Conservation (phyloP, 1,140 invertebrate genomes). For the Saxidomus purpurata region DNA sequence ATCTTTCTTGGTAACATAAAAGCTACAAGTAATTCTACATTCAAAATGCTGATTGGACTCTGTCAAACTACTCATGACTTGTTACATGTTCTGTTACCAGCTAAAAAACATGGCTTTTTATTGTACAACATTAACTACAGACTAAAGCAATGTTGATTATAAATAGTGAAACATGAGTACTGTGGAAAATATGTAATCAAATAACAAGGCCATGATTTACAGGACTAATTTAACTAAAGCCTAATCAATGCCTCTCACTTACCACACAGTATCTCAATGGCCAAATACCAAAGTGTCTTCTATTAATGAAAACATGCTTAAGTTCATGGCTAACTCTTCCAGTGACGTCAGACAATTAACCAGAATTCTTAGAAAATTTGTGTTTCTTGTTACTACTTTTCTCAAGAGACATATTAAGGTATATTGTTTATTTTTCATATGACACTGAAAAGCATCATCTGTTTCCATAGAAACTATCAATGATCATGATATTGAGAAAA, state of each 20-base stretch:
- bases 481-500: too few relatives aligned
- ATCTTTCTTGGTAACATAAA: too few relatives aligned
- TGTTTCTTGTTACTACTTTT: background rate
- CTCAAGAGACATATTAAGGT: background rate
- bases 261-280: background rate
- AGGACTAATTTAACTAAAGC: background rate
- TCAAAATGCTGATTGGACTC: too few relatives aligned
- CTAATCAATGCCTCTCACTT: background rate
- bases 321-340: background rate
- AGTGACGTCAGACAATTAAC: constrained; percentile 5
- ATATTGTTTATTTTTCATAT: background rate
- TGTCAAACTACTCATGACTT: too few relatives aligned
- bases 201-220: background rate
- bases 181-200: background rate
- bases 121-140: too few relatives aligned
- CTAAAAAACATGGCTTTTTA: too few relatives aligned
- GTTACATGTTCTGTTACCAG: too few relatives aligned
- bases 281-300: constrained; percentile 1
- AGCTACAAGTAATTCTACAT: too few relatives aligned
- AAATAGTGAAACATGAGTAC: background rate
- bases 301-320: background rate
- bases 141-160: background rate
- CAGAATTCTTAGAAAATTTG: background rate
- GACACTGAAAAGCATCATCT: background rate
- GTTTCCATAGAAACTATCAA: too few relatives aligned